These are phyloP conservation scores for Rhynchomys soricoides DNA, from an alignment of 2,113 vertebrate genomes.

Conservation along the genomic window DNA sequence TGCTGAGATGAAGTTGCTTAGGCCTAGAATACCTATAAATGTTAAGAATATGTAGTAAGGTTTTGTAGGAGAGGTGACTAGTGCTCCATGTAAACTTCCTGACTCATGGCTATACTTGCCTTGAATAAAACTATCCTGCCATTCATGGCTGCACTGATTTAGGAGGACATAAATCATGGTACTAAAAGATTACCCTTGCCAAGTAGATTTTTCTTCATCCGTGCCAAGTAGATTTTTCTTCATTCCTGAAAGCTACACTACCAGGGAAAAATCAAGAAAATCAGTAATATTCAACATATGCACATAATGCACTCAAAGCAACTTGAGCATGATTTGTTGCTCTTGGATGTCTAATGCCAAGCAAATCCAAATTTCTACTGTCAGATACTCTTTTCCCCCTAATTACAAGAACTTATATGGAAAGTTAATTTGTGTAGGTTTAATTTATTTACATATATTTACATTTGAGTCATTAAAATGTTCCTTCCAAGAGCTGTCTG, in stretches of 20 bases:
- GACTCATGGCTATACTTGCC: background rate
- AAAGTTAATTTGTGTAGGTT: slow-evolving; percentile 80
- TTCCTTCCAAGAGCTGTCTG: slow-evolving; percentile 73
- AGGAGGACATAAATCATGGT: background rate
- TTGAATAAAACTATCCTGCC: background rate
- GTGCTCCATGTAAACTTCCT: background rate
- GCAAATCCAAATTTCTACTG: slow-evolving; percentile 71
- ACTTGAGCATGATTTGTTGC: slow-evolving; percentile 70
- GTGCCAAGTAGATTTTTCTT: slow-evolving; percentile 5
- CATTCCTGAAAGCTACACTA: background rate
- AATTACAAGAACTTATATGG: slow-evolving; percentile 69
- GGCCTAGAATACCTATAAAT: background rate
- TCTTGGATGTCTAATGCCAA: slow-evolving; percentile 69
- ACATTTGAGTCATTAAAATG: slow-evolving; percentile 80
- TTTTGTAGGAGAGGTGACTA: background rate
- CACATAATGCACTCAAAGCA: slow-evolving; percentile 57
- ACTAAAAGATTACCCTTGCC: background rate
- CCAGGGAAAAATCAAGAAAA: slow-evolving; percentile 21
- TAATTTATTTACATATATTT: slow-evolving; percentile 82
- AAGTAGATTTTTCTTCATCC: slow-evolving; percentile 13
- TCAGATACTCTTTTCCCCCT: slow-evolving; percentile 60
- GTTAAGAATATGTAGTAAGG: background rate
- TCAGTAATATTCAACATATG: slow-evolving; percentile 35
- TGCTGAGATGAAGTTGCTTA: background rate
- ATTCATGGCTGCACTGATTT: background rate